A percentile compares a stretch with the other conserved stretches of the same genome.
Conservation (phyloP, 2,113 vertebrate genomes). For the Albula glossodonta region DNA sequence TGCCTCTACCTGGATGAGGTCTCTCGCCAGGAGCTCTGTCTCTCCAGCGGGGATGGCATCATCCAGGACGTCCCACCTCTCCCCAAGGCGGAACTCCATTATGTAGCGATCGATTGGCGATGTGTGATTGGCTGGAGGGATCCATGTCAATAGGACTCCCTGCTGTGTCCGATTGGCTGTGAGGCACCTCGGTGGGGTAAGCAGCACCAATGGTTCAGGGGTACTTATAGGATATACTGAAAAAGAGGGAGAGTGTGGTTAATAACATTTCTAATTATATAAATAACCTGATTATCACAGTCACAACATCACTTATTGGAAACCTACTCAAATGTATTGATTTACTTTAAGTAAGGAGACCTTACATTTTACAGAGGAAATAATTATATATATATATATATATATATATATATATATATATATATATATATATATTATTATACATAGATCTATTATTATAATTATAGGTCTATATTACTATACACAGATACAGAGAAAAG, state of each 20-base stretch:
- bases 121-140: slow-evolving; percentile 95
- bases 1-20: slow-evolving; percentile 85
- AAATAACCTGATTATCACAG: neutral
- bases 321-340: no score
- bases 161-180: slow-evolving; percentile 99
- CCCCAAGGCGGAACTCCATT: slow-evolving; percentile 94
- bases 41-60: slow-evolving; percentile 84
- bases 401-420: no score
- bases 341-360: no score
- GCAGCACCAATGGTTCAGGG: slow-evolving; percentile 98
- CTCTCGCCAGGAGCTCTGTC: slow-evolving; percentile 87
- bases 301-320: neutral
- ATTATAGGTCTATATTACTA: no score
- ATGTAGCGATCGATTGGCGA: slow-evolving; percentile 94
- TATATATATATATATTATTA: no score
- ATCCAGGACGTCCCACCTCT: slow-evolving; percentile 91
- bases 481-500: no score
- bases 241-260: slow-evolving; percentile 1
- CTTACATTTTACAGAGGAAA: no score
- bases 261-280: neutral
- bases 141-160: slow-evolving; percentile 95
- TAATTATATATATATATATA: no score
- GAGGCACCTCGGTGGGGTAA: slow-evolving; percentile 99
- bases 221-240: slow-evolving; percentile 96
- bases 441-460: no score